Percentiles rank a stretch among this genome's conserved stretches.
Evolutionary conservation across 1,140 invertebrate species (phyloP).

Genomic region (Drosophila punjabiensis): DNA sequence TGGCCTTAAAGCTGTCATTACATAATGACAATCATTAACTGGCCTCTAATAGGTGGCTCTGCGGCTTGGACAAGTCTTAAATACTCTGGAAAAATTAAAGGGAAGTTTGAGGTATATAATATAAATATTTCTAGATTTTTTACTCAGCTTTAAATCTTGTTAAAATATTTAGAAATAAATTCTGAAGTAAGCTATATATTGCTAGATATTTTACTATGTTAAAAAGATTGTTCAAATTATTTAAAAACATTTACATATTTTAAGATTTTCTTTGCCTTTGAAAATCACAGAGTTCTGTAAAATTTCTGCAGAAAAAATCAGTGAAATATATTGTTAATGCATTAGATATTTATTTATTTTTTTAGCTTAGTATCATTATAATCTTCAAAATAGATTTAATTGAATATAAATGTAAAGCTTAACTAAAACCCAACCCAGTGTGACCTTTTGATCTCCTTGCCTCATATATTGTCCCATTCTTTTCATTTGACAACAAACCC

Average conservation of each 20-base stretch:
- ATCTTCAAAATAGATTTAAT: not conserved
- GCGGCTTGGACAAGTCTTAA: not conserved
- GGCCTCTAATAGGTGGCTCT: constrained; percentile 30
- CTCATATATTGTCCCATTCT: not conserved
- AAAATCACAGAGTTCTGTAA: not conserved
- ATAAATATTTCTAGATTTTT: not conserved
- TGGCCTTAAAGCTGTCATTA: constrained; percentile 65
- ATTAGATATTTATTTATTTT: too few species aligned
- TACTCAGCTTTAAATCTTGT: not conserved
- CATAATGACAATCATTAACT: constrained; percentile 80
- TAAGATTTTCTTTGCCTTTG: not conserved
- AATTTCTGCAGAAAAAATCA: not conserved
- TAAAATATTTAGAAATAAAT: not conserved
- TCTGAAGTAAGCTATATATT: not conserved
- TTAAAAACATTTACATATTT: not conserved
- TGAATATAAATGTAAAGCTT: too few species aligned
- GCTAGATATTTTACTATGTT: too few species aligned
- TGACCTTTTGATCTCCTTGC: constrained; percentile 1
- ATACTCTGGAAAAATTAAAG: constrained; percentile 15
- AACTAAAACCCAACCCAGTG: not conserved
- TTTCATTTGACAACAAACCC: constrained; percentile 28
- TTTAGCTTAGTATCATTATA: too few species aligned
- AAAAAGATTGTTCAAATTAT: not conserved
- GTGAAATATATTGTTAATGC: not conserved
- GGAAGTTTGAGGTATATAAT: too few species aligned